Evolutionary conservation across 1,140 invertebrate species (phyloP), one percentile per base, ranked within the genome.

Genomic region (Leptinotarsa defecta): DNA sequence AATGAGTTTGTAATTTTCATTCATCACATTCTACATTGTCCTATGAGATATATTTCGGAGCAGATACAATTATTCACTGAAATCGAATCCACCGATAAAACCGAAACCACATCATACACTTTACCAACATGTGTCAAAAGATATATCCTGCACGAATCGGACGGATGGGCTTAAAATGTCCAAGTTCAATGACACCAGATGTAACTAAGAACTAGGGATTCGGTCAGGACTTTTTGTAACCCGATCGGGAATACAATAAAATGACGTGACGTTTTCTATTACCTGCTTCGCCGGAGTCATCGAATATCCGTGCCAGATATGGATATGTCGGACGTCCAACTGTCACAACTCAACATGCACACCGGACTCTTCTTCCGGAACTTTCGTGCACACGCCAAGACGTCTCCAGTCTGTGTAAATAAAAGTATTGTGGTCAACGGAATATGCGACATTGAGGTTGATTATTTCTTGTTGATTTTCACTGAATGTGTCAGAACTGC

Each of bases 171-270:
- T 43, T 43, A 43, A 43, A 43, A 43, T 43, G 34, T 43, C 34
- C 34, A 43, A 57, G 52, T 57, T 57, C 52, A 57, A 17, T 57
- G 52, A 57, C 52, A 57, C n/a, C 34, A 2, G 34, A 57, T 57
- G 52, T 57, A 57, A 57, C 52, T 57, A 57, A 57, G 52, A 57
- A 57, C 52, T 57, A 57, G 52, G 52, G 52, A 57, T 57, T 57
- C 52, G 52, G 52, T 19, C 52, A 8, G 52, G 52, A 57, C 52
- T 17, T 57, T 57, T 57, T 19, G 52, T 17, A 57, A 57, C 52
- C 52, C 52, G 52, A 57, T 57, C 52, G 52, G 52, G 52, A 57
- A 57, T 57, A 57, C 52, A 57, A 57, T 57, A 57, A 57, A 57
- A 57, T 57, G 52, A 57, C 52, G 52, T 57, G 52, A 57, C 52